Base-by-base conservation (phyloP, 2,888 invertebrate genomes). In the Oscheius myriophilus region DNA sequence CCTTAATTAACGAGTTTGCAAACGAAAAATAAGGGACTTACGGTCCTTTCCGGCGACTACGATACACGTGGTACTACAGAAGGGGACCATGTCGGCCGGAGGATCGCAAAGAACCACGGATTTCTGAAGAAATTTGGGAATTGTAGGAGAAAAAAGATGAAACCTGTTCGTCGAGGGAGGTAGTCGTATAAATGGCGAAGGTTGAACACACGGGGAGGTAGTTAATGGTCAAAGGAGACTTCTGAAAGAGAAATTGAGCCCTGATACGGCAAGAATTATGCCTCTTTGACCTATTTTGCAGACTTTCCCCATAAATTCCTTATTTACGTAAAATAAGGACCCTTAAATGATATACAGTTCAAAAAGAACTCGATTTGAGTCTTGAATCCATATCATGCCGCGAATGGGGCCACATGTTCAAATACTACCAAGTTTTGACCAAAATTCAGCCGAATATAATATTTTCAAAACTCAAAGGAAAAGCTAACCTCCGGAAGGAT, bases 141-240 rank as follows among this genome's bases (percentile, higher is more conserved):
- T 46, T 12, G 12, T 41, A n/a, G 4, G 25, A 3, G 18, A 25
- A 46, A 42, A 39, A 23, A n/a, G 9, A 46, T 2, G n/a, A 61
- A 41, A 58, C 59, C 21, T 58, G 23, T 66, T 26, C 46, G n/a
- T 14, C 9, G 26, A 25, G 23, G 16, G 52, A 18, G 18, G 26
- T 61, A n/a, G 67, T 39, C 52, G 51, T 23, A 18, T 67, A 67
- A 2, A 67, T 21, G 12, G 26, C 51, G 42, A 67, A 67, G 6
- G 61, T 67, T 16, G 67, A 61, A 43, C 52, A 59, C 1, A 67
- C 67, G 18, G 67, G 61, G 21, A 61, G 33, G 16, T 67, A 51
- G 2, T n/a, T 26, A 0, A 67, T 21, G 7, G 14, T 42, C 9
- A 67, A 16, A 11, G 52, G 21, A 18, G 51, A 67, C 41, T 51